Conservation (phyloP, 2,888 invertebrate species). For the Apodemia hepburni region DNA sequence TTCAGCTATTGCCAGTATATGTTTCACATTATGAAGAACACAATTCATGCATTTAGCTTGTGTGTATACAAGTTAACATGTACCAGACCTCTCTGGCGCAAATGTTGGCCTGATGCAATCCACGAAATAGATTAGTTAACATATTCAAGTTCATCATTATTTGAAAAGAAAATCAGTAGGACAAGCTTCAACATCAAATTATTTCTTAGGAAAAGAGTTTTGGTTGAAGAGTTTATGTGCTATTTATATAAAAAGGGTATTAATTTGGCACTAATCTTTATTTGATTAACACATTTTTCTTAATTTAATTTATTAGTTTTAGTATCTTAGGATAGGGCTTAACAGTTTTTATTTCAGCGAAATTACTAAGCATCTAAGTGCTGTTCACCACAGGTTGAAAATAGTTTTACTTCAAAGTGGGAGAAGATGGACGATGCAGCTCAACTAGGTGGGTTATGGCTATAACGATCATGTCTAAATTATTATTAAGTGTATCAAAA, state of each 20-base stretch:
- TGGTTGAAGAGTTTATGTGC: not conserved
- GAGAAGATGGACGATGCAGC: constrained; percentile 91
- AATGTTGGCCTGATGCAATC: not conserved
- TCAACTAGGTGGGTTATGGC: constrained; percentile 88
- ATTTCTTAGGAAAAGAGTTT: too few relatives aligned
- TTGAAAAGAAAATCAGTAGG: not conserved
- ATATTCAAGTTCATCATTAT: too few relatives aligned
- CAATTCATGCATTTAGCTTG: not conserved
- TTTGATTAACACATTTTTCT: not conserved
- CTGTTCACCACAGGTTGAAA: constrained; percentile 72
- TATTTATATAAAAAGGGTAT: not conserved
- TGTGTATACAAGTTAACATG: not conserved
- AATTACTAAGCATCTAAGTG: constrained; percentile 64
- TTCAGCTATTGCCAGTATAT: not conserved
- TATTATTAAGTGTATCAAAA: not conserved
- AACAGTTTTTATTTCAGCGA: constrained; percentile 72
- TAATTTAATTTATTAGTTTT: constrained; percentile 18
- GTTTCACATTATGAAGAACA: not conserved
- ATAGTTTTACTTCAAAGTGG: constrained; percentile 85
- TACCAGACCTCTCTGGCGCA: not conserved
- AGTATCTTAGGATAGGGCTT: constrained; percentile 54
- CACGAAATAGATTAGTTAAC: not conserved
- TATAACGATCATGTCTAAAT: constrained; percentile 25
- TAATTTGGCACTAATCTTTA: not conserved
- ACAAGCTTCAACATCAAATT: not conserved